phyloP scores from a whole-genome alignment of 2,113 vertebrate genomes.

The Rhinolophus ferrumequinum region DNA sequence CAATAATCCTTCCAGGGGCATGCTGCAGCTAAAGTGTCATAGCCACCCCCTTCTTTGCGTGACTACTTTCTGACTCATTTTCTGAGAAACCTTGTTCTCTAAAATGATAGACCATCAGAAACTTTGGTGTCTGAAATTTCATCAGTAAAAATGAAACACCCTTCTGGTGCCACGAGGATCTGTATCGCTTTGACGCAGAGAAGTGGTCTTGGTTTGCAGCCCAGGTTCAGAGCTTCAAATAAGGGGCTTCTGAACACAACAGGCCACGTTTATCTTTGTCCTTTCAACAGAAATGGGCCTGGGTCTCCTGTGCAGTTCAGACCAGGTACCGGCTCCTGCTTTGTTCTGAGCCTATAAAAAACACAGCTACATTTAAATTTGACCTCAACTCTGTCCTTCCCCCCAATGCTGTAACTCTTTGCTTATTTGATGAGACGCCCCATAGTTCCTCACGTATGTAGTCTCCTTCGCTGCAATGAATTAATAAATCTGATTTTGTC shows the following conservation, averaged over 20 bases:
- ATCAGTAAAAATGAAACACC: constrained; percentile 45
- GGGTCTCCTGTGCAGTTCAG: background rate
- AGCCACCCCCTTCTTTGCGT: background rate
- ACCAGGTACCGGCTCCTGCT: background rate
- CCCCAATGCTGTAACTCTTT: background rate
- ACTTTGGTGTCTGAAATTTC: constrained; percentile 14
- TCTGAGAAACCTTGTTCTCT: background rate
- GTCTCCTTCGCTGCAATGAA: background rate
- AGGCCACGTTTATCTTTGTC: background rate
- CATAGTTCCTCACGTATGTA: background rate
- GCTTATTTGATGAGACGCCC: background rate
- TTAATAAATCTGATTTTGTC: background rate
- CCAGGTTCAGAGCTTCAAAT: background rate
- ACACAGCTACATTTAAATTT: background rate
- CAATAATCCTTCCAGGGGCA: background rate
- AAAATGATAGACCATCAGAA: background rate
- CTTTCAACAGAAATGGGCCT: background rate
- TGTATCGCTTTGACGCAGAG: constrained; percentile 19
- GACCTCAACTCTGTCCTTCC: background rate
- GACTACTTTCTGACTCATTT: constrained; percentile 26
- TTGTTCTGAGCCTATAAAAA: background rate
- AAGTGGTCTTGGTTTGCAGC: background rate
- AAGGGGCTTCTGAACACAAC: background rate
- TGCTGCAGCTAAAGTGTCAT: background rate
- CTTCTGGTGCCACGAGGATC: background rate